Conservation (phyloP, 2,113 vertebrate genomes). For the Machaerirhynchus nigripectus region DNA sequence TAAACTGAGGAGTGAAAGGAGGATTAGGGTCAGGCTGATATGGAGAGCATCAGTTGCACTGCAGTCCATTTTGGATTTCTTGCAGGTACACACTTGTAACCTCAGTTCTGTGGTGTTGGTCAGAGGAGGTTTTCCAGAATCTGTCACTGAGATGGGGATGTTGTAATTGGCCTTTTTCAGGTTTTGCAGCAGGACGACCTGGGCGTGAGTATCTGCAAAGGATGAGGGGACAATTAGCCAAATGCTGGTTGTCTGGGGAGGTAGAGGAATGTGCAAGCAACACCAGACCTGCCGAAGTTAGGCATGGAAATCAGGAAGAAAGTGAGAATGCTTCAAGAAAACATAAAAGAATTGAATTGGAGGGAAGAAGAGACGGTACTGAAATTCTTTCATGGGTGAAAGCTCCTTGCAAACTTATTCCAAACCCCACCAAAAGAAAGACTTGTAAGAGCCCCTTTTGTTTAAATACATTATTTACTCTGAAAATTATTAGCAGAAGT, state of each 20-base stretch:
- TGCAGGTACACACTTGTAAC: constrained; percentile 96
- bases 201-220: constrained; percentile 87
- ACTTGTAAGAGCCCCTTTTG: not conserved
- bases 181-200: constrained; percentile 89
- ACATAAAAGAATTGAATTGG: not conserved
- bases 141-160: constrained; percentile 92
- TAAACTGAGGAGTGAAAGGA: constrained; percentile 77
- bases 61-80: constrained; percentile 95
- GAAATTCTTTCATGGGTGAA: not conserved
- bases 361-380: not conserved
- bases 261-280: not conserved
- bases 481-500: not conserved
- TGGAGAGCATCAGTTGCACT: constrained; percentile 76
- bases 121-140: constrained; percentile 90
- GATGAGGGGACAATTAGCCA: not conserved
- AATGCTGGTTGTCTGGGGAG: not conserved
- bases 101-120: constrained; percentile 92
- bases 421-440: not conserved
- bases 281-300: not conserved
- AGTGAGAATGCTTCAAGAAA: not conserved
- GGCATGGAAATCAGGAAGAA: not conserved
- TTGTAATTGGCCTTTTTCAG: constrained; percentile 96
- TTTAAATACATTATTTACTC: not conserved
- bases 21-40: constrained; percentile 71
- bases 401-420: not conserved